Evolutionary conservation across 2,888 invertebrate genomes (phyloP).

Genomic region (Clepsis dumicolana): DNA sequence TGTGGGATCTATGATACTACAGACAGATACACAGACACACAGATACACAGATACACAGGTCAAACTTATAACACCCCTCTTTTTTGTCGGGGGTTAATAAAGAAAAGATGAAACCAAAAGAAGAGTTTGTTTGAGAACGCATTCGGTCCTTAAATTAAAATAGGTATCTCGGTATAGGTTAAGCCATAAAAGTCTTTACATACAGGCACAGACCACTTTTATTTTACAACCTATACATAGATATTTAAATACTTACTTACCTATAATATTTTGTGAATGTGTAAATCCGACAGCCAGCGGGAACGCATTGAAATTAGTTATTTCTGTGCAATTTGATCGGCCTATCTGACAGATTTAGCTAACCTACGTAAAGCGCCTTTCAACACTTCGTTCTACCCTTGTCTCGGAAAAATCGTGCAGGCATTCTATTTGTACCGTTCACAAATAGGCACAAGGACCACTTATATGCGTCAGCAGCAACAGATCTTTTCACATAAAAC

Average conservation of each 20-base stretch:
- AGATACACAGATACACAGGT: no score
- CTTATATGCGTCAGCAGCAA: conserved; percentile 77
- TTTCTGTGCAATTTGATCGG: conserved; percentile 27
- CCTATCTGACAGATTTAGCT: conserved; percentile 31
- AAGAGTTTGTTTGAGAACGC: no score
- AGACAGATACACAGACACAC: no score
- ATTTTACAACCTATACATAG: no score
- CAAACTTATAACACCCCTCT: no score
- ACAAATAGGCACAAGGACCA: conserved; percentile 73
- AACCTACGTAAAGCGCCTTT: conserved; percentile 29
- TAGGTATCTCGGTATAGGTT: no score
- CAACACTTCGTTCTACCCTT: conserved; percentile 34
- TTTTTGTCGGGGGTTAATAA: no score
- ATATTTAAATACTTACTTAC: neutral
- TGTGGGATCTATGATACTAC: no score
- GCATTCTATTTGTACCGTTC: conserved; percentile 45
- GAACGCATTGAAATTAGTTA: conserved; percentile 30
- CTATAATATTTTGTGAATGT: neutral
- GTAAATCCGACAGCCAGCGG: neutral
- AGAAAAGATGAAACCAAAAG: no score
- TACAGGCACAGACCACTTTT: no score
- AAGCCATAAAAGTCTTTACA: no score
- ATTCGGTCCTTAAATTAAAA: no score
- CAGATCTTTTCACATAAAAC: conserved; percentile 64
- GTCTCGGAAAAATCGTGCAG: conserved; percentile 33